A percentile compares a stretch with the other conserved stretches of the same genome.
phyloP scores from a whole-genome alignment of 2,888 invertebrate genomes.

The Xanthia togata region DNA sequence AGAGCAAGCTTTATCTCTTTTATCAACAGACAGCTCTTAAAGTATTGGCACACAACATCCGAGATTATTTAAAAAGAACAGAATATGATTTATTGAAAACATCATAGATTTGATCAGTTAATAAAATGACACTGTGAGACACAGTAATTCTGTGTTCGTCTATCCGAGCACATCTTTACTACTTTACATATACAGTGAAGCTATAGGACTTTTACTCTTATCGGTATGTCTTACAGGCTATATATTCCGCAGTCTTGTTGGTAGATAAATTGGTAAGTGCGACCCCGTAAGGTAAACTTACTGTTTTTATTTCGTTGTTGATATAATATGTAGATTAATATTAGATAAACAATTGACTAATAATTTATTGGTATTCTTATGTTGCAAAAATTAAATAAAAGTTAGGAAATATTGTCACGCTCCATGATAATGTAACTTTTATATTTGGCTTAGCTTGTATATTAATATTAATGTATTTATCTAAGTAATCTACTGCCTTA shows the following conservation, averaged over 20 bases:
- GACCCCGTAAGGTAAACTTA: conserved; percentile 43
- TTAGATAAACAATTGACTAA: conserved; percentile 7
- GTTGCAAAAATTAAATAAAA: conserved; percentile 20
- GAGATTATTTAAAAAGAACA: conserved; percentile 10
- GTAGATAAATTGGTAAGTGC: conserved; percentile 31
- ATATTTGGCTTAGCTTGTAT: conserved; percentile 22
- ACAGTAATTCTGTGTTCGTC: conserved; percentile 29
- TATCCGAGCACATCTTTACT: conserved; percentile 15
- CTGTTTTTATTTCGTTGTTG: conserved; percentile 24
- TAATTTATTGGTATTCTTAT: neutral
- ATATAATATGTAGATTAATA: neutral
- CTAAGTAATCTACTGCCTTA: conserved; percentile 13
- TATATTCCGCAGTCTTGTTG: neutral
- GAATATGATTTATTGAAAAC: conserved; percentile 10
- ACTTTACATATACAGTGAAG: neutral
- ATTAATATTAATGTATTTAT: conserved; percentile 26
- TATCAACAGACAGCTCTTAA: conserved; percentile 6
- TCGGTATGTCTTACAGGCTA: neutral
- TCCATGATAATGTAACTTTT: conserved; percentile 8
- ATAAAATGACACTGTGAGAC: conserved; percentile 33
- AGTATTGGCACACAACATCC: conserved; percentile 9
- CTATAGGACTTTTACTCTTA: conserved; percentile 34
- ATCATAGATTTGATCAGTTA: conserved; percentile 18
- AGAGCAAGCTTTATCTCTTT: conserved; percentile 9
- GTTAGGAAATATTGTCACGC: conserved; percentile 14